A percentile compares a stretch with the other conserved stretches of the same genome.
phyloP scores from a whole-genome alignment of 2,113 vertebrate genomes.

The Nannospalax galili region DNA sequence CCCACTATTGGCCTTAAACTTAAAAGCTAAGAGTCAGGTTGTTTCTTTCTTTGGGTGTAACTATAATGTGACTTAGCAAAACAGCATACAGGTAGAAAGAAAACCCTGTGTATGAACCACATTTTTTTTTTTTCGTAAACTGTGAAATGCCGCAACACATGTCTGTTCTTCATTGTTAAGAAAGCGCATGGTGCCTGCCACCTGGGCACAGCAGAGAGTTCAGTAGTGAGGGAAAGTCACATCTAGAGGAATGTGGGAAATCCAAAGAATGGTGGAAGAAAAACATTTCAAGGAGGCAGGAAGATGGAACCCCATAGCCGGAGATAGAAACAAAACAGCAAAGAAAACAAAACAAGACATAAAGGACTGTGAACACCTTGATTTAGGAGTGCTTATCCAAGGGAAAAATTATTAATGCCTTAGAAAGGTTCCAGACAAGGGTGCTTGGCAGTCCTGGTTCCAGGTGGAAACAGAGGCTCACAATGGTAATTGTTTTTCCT shows the following conservation, averaged over 20 bases:
- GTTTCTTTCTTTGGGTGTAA: no score
- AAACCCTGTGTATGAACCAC: no score
- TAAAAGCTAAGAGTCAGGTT: no score
- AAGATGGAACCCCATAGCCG: neutral
- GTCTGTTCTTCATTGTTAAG: neutral
- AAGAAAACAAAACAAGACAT: neutral
- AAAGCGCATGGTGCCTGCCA: neutral
- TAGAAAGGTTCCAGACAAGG: neutral
- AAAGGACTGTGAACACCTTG: neutral
- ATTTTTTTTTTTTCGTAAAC: neutral
- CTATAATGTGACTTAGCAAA: no score
- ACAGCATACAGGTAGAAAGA: no score
- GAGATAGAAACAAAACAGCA: neutral
- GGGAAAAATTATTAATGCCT: neutral
- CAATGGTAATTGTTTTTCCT: neutral
- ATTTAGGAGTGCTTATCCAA: neutral
- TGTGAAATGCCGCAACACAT: neutral
- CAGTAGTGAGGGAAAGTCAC: neutral
- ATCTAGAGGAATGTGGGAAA: neutral
- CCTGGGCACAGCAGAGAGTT: neutral
- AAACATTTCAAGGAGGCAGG: neutral
- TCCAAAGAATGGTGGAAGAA: neutral
- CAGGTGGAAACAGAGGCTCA: neutral
- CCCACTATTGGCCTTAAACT: no score
- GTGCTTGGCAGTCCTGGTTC: neutral